phyloP scores from a whole-genome alignment of 2,888 invertebrate species.

The Drosophila paramelanica region DNA sequence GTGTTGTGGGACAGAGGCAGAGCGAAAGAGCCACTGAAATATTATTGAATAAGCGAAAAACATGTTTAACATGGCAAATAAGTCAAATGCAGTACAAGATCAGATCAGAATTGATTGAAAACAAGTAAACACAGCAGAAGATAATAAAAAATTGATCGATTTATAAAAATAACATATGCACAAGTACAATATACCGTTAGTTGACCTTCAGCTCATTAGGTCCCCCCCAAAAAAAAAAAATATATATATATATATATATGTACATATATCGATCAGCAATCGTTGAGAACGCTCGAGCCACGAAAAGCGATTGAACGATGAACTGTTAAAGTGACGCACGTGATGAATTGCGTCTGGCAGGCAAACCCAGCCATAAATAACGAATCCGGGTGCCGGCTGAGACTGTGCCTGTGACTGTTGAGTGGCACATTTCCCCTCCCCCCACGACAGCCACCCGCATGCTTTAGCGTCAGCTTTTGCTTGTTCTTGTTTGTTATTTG shows the following conservation, averaged over 20 bases:
- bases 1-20: too few relatives aligned
- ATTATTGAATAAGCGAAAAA: constrained; percentile 23
- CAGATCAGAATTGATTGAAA: constrained; percentile 10
- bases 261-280: too few relatives aligned
- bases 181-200: constrained; percentile 39
- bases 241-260: too few relatives aligned
- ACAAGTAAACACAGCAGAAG: neutral
- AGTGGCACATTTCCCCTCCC: constrained; percentile 31
- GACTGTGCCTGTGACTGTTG: constrained; percentile 26
- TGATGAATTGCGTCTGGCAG: constrained; percentile 70
- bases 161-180: neutral
- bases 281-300: constrained; percentile 1
- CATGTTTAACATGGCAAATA: constrained; percentile 20
- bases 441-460: neutral
- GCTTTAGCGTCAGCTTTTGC: constrained; percentile 14
- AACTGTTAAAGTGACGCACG: constrained; percentile 79
- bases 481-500: constrained; percentile 58
- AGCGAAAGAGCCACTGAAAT: constrained; percentile 44
- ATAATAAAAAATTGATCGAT: constrained; percentile 14
- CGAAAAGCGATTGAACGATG: constrained; percentile 53
- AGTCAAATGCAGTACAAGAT: constrained; percentile 23
- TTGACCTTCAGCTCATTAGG: constrained; percentile 25
- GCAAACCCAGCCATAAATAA: constrained; percentile 67
- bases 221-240: neutral
- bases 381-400: constrained; percentile 72